A percentile compares a stretch with the other conserved stretches of the same genome.
phyloP scores from a whole-genome alignment of 2,797 vertebrate species.

The Hypotaenidia philippensis region DNA sequence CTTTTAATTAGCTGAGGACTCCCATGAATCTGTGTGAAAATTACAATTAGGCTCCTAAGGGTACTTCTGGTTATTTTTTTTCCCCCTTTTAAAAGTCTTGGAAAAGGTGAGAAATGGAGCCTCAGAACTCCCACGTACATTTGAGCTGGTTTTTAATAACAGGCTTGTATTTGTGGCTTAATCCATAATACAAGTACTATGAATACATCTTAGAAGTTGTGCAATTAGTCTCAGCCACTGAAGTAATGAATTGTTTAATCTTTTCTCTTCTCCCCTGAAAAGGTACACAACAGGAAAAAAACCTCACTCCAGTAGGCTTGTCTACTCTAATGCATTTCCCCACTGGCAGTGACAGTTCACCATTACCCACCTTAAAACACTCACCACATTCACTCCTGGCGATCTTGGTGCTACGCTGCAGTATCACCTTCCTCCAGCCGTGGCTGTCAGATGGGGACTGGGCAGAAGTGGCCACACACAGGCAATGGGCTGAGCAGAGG shows the following conservation, averaged over 20 bases:
- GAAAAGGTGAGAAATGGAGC: neutral
- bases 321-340: neutral
- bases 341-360: neutral
- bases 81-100: neutral
- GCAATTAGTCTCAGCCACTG: neutral
- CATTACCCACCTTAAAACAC: neutral
- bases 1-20: neutral
- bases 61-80: neutral
- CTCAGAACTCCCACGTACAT: neutral
- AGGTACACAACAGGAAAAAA: neutral
- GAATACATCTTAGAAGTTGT: neutral
- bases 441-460: too few relatives aligned
- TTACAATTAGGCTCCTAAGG: neutral
- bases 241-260: neutral
- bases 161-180: neutral
- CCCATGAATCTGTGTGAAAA: neutral
- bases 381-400: neutral
- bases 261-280: neutral
- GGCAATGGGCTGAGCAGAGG: fast-evolving
- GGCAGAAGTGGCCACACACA: fast-evolving
- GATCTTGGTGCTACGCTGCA: neutral
- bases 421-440: fast-evolving
- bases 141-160: neutral
- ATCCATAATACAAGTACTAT: neutral
- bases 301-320: neutral